Conservation (phyloP, 2,797 vertebrate genomes). For the Falco rusticolus region DNA sequence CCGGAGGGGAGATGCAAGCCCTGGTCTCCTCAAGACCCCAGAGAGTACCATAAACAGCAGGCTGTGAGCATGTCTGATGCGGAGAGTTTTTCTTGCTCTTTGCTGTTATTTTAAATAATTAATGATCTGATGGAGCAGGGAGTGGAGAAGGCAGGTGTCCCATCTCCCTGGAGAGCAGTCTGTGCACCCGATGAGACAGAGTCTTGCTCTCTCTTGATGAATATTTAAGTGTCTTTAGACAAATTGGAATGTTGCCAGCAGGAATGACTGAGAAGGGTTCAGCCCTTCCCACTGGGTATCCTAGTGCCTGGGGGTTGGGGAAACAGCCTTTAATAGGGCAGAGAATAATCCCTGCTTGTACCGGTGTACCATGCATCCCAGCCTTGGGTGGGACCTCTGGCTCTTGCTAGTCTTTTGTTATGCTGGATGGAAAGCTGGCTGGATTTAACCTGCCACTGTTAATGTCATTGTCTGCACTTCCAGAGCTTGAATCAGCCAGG, state of each 20-base stretch:
- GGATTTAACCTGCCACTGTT: not conserved
- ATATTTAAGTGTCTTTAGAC: constrained; percentile 64
- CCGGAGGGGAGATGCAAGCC: constrained; percentile 36
- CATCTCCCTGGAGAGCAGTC: constrained; percentile 29
- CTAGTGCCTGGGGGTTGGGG: not conserved
- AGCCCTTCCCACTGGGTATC: constrained; percentile 31
- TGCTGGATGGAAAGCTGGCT: not conserved
- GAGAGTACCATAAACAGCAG: not conserved
- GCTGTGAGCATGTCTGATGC: not conserved
- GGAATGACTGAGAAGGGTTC: constrained; percentile 29
- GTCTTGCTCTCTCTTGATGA: constrained; percentile 40
- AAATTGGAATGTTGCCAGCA: constrained; percentile 29
- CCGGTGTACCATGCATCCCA: not conserved
- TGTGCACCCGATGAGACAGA: constrained; percentile 1
- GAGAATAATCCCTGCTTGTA: constrained; percentile 6
- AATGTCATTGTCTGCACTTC: not conserved
- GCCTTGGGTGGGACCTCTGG: not conserved
- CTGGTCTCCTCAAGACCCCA: constrained; percentile 2
- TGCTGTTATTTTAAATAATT: constrained; percentile 69
- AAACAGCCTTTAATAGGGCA: not conserved
- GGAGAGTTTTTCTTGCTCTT: constrained; percentile 13
- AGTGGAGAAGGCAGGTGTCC: constrained; percentile 61
- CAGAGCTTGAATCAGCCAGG: not conserved
- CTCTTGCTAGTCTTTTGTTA: constrained; percentile 8
- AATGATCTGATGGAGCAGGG: constrained; percentile 52